Percentiles rank a stretch among this genome's conserved stretches.
Conservation (phyloP, 2,113 vertebrate species). For the Crotalus tigris region DNA sequence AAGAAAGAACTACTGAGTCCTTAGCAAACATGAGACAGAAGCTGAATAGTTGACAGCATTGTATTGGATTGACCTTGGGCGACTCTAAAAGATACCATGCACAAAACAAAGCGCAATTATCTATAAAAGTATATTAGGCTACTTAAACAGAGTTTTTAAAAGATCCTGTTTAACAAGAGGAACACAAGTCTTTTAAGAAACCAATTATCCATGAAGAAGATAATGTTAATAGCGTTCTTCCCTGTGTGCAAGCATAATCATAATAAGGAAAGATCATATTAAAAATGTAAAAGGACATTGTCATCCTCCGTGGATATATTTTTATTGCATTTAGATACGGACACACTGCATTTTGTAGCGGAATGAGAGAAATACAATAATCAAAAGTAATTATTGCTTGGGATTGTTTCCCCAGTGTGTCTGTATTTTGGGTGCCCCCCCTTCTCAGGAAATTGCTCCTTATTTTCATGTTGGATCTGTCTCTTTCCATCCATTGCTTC, state of each 20-base stretch:
- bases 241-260: background rate
- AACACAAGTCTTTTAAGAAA: background rate
- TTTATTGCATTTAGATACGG: background rate
- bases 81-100: background rate
- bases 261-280: background rate
- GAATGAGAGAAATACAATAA: background rate
- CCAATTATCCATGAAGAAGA: background rate
- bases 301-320: background rate
- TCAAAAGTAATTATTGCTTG: background rate
- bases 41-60: background rate
- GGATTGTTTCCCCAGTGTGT: background rate
- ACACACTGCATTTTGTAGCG: background rate
- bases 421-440: too few relatives aligned
- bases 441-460: too few relatives aligned
- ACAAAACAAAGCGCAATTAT: background rate
- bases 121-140: background rate
- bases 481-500: too few relatives aligned
- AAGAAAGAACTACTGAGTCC: background rate
- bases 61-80: background rate
- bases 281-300: background rate
- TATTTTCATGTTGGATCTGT: too few relatives aligned
- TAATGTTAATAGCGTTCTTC: background rate
- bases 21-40: background rate
- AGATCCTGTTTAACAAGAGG: too few relatives aligned
- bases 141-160: background rate